A percentile compares a stretch with the other conserved stretches of the same genome.
Evolutionary conservation across 2,113 vertebrate species (phyloP).

Genomic region (Tetrao urogallus): DNA sequence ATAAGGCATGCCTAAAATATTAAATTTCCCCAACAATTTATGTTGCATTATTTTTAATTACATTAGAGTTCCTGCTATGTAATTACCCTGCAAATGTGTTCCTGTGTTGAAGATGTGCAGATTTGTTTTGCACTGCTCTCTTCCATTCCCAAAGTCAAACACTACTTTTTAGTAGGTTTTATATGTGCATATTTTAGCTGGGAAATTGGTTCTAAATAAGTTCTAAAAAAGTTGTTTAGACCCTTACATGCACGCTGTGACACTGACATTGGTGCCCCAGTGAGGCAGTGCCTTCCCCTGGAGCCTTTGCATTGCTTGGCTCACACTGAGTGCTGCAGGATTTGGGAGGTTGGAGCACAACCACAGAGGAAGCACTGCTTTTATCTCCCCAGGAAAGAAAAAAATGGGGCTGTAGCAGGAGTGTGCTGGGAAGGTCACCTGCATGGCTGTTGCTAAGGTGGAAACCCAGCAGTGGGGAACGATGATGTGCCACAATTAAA

Average conservation of each 20-base stretch:
- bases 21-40: neutral
- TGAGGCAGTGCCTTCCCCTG: neutral
- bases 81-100: conserved; percentile 32
- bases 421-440: neutral
- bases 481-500: neutral
- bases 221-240: neutral
- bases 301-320: neutral
- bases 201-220: neutral
- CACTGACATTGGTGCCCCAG: neutral
- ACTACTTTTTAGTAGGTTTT: neutral
- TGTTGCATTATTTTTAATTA: conserved; percentile 52
- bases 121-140: neutral
- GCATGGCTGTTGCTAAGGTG: neutral
- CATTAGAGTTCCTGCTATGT: neutral
- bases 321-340: conserved; percentile 8
- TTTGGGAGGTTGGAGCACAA: neutral
- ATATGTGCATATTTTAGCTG: conserved; percentile 4
- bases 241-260: conserved; percentile 13
- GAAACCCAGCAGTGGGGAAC: neutral
- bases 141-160: neutral
- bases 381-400: conserved; percentile 1
- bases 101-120: neutral
- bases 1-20: neutral
- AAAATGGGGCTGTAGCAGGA: neutral
- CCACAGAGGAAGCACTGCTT: neutral